Base-by-base conservation (phyloP, 37 sponge, comb jelly and placozoan species). In the Mnemiopsis leidyi region DNA sequence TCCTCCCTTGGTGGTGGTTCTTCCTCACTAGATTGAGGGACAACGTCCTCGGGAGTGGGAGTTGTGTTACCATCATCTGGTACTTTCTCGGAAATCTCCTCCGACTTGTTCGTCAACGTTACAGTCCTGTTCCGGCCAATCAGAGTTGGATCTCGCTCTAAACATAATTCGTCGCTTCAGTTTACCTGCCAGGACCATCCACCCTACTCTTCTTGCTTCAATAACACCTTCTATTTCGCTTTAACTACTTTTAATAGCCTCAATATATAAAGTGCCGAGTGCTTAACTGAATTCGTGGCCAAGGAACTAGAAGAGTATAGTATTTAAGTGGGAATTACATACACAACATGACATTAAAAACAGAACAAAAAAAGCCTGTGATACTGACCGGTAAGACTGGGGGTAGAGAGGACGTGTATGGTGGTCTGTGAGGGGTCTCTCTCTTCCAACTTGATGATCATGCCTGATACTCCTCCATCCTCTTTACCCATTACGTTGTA, bases 341-440 rank as follows among this genome's bases (percentile, higher is more conserved):
- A n/a, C n/a, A n/a, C n/a, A n/a, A n/a, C n/a, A n/a, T n/a, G n/a
- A n/a, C n/a, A n/a, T n/a, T n/a, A n/a, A n/a, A n/a, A n/a, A n/a
- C n/a, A n/a, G n/a, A n/a, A n/a, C n/a, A n/a, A n/a, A n/a, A n/a
- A n/a, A n/a, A n/a, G n/a, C n/a, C n/a, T n/a, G n/a, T n/a, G n/a
- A n/a, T n/a, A n/a, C n/a, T n/a, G n/a, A 79, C 82, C 82, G 2
- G 82, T 79, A 20, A 79, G 82, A 33, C 82, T 79, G 5, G 82
- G 82, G 21, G 82, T 79, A 20, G 82, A 79, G 20, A 79, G 82
- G 32, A 79, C 82, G 82, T 79, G 82, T 23, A 79, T 79, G 7
- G 36, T 79, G 82, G 82, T 79, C 82, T 79, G 82, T 34, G 82
- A 36, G 1, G 32, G 3, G 36, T 79, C 82, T 33, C 82, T 79